These are phyloP conservation scores for Tyto alba DNA, from an alignment of 2,113 vertebrate species.

Conservation along the genomic window DNA sequence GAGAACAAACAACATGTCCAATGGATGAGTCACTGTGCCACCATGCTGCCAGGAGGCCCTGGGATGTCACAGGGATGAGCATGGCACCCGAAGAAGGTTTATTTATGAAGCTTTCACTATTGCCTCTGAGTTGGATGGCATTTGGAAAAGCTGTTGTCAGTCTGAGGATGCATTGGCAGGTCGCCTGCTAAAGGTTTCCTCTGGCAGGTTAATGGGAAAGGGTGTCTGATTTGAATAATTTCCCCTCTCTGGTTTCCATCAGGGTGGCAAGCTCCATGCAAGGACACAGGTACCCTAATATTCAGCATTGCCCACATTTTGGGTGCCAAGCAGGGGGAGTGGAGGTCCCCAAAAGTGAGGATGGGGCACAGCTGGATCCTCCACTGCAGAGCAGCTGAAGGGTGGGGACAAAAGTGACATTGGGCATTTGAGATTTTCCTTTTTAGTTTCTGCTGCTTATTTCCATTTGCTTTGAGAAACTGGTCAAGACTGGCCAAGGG, in stretches of 20 bases:
- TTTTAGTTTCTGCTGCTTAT: background rate
- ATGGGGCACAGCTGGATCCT: background rate
- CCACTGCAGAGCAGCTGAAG: background rate
- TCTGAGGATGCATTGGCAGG: background rate
- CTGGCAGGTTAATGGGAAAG: background rate
- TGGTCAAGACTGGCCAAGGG: background rate
- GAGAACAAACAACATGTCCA: background rate
- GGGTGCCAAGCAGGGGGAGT: background rate
- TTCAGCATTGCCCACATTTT: background rate
- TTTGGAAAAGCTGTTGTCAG: background rate
- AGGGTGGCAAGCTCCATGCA: background rate
- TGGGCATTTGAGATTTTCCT: background rate
- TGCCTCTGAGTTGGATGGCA: background rate
- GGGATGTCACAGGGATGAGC: background rate
- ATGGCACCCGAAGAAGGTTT: background rate
- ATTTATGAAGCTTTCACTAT: background rate
- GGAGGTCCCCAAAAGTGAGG: background rate
- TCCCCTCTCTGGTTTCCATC: background rate
- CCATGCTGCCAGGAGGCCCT: background rate
- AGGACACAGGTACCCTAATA: background rate
- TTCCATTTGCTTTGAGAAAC: background rate
- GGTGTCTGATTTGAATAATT: background rate
- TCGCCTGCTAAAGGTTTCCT: background rate
- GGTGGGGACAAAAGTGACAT: background rate
- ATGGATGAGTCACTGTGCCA: background rate